Evolutionary conservation across 2,797 vertebrate genomes (phyloP).

Genomic region (Dallia pectoralis): DNA sequence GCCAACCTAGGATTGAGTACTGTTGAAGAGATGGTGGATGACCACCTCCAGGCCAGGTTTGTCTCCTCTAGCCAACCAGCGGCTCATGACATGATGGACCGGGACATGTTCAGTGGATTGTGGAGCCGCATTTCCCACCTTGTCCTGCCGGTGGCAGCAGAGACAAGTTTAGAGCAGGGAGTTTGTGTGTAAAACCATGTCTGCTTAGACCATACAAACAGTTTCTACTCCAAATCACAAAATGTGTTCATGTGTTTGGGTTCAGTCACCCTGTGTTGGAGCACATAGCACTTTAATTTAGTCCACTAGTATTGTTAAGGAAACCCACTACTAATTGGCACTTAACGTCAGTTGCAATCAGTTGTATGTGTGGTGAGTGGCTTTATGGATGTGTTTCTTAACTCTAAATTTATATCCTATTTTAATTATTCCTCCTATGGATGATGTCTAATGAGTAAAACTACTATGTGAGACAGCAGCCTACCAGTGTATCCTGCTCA

Average conservation of each 20-base stretch:
- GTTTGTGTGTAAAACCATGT: conserved; percentile 63
- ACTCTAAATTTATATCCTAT: not conserved
- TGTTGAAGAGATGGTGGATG: conserved; percentile 79
- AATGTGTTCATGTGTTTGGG: not conserved
- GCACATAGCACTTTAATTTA: conserved; percentile 38
- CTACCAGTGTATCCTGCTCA: not conserved
- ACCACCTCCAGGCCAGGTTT: conserved; percentile 78
- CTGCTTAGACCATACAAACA: not conserved
- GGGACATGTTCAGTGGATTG: conserved; percentile 81
- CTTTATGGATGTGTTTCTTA: conserved; percentile 17
- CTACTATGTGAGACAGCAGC: conserved; percentile 9
- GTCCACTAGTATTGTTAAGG: not conserved
- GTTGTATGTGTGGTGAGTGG: conserved; percentile 11
- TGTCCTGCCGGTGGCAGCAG: conserved; percentile 78
- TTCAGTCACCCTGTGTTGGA: not conserved
- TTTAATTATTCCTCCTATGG: conserved; percentile 16
- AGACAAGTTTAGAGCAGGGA: conserved; percentile 67
- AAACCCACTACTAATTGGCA: not conserved
- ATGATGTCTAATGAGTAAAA: not conserved
- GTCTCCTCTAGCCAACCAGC: conserved; percentile 44
- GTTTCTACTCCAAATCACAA: not conserved
- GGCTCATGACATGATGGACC: conserved; percentile 76
- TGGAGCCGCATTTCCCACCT: conserved; percentile 88
- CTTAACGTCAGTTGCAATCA: not conserved
- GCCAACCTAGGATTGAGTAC: conserved; percentile 57